Evolutionary conservation across 1,140 invertebrate species (phyloP).

Genomic region (Zaprionus ornatus): DNA sequence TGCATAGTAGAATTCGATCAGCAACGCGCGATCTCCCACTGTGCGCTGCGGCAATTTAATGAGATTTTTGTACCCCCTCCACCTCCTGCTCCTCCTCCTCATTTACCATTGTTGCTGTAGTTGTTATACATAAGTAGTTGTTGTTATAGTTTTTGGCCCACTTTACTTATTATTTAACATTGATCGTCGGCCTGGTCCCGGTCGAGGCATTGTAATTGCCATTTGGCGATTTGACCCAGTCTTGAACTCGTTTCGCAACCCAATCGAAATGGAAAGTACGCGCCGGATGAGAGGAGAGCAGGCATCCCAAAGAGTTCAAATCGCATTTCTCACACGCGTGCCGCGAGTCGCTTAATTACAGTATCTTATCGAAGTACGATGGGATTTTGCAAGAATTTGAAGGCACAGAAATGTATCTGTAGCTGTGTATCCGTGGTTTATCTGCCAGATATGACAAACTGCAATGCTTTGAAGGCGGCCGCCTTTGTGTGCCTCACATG

Average conservation of each 20-base stretch:
- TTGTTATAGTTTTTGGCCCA: conserved; percentile 65
- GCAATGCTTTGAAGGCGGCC: conserved; percentile 66
- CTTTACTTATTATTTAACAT: conserved; percentile 74
- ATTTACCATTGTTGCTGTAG: conserved; percentile 2
- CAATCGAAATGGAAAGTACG: conserved; percentile 67
- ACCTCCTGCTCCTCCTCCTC: background rate
- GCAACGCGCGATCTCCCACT: conserved; percentile 53
- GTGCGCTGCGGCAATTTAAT: conserved; percentile 67
- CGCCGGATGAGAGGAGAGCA: background rate
- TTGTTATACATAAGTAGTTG: conserved; percentile 3
- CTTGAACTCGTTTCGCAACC: conserved; percentile 63
- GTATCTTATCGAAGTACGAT: conserved; percentile 58
- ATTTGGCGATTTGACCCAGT: conserved; percentile 54
- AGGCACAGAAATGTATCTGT: conserved; percentile 56
- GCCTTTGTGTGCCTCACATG: conserved; percentile 32
- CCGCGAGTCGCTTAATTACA: conserved; percentile 40
- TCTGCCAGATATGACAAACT: conserved; percentile 38
- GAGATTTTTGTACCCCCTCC: conserved; percentile 54
- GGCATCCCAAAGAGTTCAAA: conserved; percentile 14
- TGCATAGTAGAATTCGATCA: conserved; percentile 74
- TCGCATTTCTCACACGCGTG: background rate
- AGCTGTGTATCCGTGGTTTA: conserved; percentile 19
- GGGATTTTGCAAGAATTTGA: conserved; percentile 57
- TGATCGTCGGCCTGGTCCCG: conserved; percentile 37
- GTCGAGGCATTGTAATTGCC: conserved; percentile 63